A percentile compares a stretch with the other conserved stretches of the same genome.
Evolutionary conservation across 2,797 vertebrate genomes (phyloP).

Genomic region (Pseudomugil tenellus): DNA sequence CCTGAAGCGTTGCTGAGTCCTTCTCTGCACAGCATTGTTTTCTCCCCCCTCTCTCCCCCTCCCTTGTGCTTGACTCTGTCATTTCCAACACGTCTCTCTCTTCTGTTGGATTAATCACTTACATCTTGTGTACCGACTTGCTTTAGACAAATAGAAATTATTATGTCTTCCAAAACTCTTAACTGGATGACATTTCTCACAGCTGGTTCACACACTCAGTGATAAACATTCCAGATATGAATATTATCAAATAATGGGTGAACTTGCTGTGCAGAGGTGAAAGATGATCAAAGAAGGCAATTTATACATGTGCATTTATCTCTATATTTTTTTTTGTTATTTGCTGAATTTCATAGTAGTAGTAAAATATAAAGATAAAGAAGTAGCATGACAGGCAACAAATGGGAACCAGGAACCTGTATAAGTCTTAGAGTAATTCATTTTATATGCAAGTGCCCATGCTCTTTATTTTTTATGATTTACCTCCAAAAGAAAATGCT

Average conservation of each 20-base stretch:
- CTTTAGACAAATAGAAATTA: constrained; percentile 9
- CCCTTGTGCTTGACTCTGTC: constrained; percentile 14
- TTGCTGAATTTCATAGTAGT: neutral
- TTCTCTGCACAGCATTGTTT: neutral
- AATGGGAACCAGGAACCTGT: neutral
- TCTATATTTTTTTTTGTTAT: neutral
- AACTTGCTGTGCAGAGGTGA: constrained; percentile 9
- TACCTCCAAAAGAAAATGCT: no score
- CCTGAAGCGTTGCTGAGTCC: constrained; percentile 32
- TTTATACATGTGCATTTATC: neutral
- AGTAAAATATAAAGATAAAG: neutral
- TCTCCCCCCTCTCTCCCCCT: neutral
- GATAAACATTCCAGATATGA: constrained; percentile 26
- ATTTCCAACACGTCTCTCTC: constrained; percentile 1
- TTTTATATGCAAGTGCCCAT: neutral
- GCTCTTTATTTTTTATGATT: neutral
- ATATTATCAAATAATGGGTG: constrained; percentile 10
- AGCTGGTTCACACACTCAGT: neutral
- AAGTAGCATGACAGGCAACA: neutral
- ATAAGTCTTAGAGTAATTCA: neutral
- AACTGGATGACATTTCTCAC: constrained; percentile 28
- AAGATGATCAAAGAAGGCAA: constrained; percentile 19
- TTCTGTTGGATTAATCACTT: constrained; percentile 13
- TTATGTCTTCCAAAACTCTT: constrained; percentile 17
- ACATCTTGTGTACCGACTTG: constrained; percentile 18